These are phyloP conservation scores for Drosophila limbata DNA, from an alignment of 2,888 invertebrate genomes.

Conservation along the genomic window DNA sequence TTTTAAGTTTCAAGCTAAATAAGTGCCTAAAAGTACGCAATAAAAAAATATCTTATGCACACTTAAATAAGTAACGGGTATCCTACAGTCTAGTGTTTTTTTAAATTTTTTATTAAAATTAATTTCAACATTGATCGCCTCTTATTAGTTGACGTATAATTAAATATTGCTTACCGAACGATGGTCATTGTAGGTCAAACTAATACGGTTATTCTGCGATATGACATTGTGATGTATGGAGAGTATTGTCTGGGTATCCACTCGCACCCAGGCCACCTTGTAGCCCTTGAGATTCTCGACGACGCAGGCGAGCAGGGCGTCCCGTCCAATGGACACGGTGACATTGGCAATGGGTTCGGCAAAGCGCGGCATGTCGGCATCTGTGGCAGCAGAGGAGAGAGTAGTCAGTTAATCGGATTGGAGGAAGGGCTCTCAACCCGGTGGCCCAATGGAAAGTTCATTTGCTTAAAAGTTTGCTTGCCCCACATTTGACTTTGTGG, in stretches of 20 bases:
- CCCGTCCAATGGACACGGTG: slow-evolving; percentile 94
- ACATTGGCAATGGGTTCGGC: slow-evolving; percentile 96
- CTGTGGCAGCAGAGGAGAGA: slow-evolving; percentile 55
- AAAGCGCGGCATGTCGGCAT: slow-evolving; percentile 89
- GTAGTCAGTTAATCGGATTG: slow-evolving; percentile 21
- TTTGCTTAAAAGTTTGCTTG: slow-evolving; percentile 40
- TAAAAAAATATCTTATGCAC: too few relatives aligned
- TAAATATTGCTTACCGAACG: slow-evolving; percentile 86
- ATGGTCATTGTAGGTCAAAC: slow-evolving; percentile 94
- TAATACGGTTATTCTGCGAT: slow-evolving; percentile 95
- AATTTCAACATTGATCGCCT: too few relatives aligned
- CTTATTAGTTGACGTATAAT: not conserved
- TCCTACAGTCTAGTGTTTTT: too few relatives aligned
- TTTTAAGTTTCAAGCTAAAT: too few relatives aligned
- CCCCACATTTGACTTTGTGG: slow-evolving; percentile 45
- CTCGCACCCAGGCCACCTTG: slow-evolving; percentile 97
- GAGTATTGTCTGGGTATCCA: slow-evolving; percentile 96
- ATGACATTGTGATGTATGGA: slow-evolving; percentile 97
- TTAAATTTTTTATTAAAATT: too few relatives aligned
- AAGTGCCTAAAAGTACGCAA: too few relatives aligned
- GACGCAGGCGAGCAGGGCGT: slow-evolving; percentile 94
- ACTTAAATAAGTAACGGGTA: too few relatives aligned
- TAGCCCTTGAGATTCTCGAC: slow-evolving; percentile 94
- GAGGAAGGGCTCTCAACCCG: not conserved
- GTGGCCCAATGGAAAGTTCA: slow-evolving; percentile 31